Evolutionary conservation across 1,140 invertebrate genomes (phyloP), one percentile per base, ranked within the genome.

Genomic region (Bombus terrestris): DNA sequence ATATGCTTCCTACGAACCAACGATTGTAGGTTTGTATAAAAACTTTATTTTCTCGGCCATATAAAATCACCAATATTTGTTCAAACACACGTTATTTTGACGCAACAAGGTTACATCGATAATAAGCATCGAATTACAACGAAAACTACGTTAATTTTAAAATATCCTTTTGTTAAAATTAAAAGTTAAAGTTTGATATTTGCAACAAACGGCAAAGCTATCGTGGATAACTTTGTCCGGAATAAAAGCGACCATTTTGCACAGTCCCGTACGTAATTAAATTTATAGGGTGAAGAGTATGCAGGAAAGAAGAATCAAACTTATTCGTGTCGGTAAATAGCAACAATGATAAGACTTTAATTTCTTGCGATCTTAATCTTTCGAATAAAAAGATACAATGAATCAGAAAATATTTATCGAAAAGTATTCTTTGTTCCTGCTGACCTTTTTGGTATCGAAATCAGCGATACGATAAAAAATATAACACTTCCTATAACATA

Each of bases 31-130:
- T 90, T 90, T 85, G 59, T 90, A 90, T 76, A 90, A 90, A 90
- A 90, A 87, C 77, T 86, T 90, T 90, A 90, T 88, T 90, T 88
- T 81, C 78, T 88, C 62, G 82, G 79, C 82, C 89, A 90, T 90
- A 90, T 90, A 90, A 90, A 90, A 90, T 90, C 86, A 90, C 86
- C 87, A 88, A 90, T 83, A 86, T 89, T 90, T 88, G 71, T 85
- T 89, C 83, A 76, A 77, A 89, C 89, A 89, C 57, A 88, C 64
- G 72, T 89, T 89, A 86, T n/a, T 85, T 76, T 80, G 81, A 73
- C 82, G 86, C 74, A 90, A 76, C 75, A 83, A 83, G 79, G 73
- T 90, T 90, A 90, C 62, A 88, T 85, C 69, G 88, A 87, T 78
- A 66, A 80, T 90, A 71, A 82, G 69, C 86, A 39, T 86, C 41